Evolutionary conservation across 2,888 invertebrate genomes (phyloP), one percentile per base, ranked within the genome.

Genomic region (Mantis religiosa): DNA sequence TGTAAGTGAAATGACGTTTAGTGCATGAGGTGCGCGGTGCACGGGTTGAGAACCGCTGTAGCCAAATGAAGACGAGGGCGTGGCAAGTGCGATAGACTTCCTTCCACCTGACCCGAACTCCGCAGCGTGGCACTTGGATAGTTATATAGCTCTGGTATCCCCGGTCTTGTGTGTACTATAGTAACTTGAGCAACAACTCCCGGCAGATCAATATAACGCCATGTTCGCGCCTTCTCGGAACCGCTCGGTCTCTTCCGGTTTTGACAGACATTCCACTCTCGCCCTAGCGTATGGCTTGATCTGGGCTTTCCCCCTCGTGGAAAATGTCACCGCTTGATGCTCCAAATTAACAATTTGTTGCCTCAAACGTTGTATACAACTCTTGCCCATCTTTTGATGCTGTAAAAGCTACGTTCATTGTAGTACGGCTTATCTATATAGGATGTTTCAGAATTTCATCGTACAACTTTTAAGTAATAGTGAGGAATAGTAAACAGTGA

Each of bases 121-220:
- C 54, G 54, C 54, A 25, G 20, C 54, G 54, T 71, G 54, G 54
- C 54, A 71, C 54, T 71, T 71, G 54, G 54, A 71, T 71, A 71
- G 54, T 71, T 71, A 71, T 71, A 71, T 15, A 71, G 54, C 54
- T 25, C 54, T 71, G 54, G 54, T 71, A 71, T 71, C 54, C 54
- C 41, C 54, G 54, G 54, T 71, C 54, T 71, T 71, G 54, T 71
- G 54, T 71, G 54, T 71, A 71, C 54, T 71, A 71, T 20, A 71
- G 54, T 71, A 71, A 71, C 54, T 71, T 71, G 54, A 71, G 54
- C 54, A 71, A 71, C 54, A 71, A 71, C 54, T 71, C 20, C 54
- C 54, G 54, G 54, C 25, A 81, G 86, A 86, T 86, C 86, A 86
- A 86, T 86, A 86, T 86, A 28, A 86, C 86, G 27, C 81, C 86